Conservation (phyloP, 2,113 vertebrate genomes). For the Cichladusa arquata region DNA sequence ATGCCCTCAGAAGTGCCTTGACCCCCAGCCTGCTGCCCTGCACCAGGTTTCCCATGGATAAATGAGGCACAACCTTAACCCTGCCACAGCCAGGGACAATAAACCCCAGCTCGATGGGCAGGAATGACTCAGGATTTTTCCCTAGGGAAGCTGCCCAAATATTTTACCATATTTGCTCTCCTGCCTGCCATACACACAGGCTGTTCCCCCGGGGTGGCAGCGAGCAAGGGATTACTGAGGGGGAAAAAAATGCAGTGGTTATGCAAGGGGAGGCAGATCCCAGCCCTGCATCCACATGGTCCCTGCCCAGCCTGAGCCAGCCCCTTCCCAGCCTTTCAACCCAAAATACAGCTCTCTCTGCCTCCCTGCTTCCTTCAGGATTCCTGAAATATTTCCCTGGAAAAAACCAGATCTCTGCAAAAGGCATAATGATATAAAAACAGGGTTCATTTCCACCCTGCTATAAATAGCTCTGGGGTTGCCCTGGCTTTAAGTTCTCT, state of each 20-base stretch:
- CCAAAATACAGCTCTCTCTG: background rate
- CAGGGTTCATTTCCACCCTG: background rate
- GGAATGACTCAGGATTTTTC: background rate
- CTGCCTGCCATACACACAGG: background rate
- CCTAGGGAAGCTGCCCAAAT: slow-evolving; percentile 17
- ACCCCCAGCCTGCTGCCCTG: background rate
- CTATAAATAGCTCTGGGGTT: background rate
- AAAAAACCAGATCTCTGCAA: background rate
- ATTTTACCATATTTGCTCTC: slow-evolving; percentile 45
- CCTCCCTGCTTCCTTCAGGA: background rate
- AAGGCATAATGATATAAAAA: background rate
- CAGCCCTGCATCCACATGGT: background rate
- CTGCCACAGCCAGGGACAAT: rapidly evolving
- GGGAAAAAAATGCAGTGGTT: slow-evolving; percentile 14
- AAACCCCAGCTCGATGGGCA: background rate
- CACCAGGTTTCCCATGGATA: rapidly evolving
- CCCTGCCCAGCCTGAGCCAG: background rate
- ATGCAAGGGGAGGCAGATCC: background rate
- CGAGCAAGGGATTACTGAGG: background rate
- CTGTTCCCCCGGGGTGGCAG: background rate
- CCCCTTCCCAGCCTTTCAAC: background rate
- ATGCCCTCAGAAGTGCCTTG: rapidly evolving
- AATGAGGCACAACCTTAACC: background rate
- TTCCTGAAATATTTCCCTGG: slow-evolving; percentile 7
- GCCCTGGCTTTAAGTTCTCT: background rate